Base-by-base conservation (phyloP, 2,888 invertebrate genomes). In the Epirrhoe alternata region DNA sequence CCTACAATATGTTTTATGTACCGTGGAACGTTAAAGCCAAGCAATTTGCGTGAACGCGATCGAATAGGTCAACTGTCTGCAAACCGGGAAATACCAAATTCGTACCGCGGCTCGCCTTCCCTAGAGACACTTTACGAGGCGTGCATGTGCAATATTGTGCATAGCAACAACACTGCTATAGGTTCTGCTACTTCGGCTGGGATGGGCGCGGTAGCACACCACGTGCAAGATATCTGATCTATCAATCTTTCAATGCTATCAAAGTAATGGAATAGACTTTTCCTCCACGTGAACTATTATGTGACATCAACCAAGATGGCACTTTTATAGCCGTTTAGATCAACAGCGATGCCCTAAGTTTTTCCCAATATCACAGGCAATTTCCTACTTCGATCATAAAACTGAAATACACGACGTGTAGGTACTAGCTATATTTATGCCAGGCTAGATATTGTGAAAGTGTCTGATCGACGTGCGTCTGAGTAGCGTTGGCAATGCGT, bases 401-500 rank as follows among this genome's bases (percentile, higher is more conserved):
- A 61, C 64, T 64, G 57, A 64, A 67, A 67, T 51, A 59, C 56
- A 49, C 16, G 52, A 60, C 16, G 51, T 61, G 58, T n/a, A n/a
- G n/a, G n/a, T 49, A 17, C 68, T 60, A 64, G 59, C 53, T 58
- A 51, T 61, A 54, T 31, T 71, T 69, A 59, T 45, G 60, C 14
- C 68, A 70, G 73, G 70, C 67, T 68, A 70, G 74, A 69, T 72
- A 74, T 85, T 84, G 86, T 85, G 85, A 85, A 85, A 85, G 85
- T 81, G 75, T 72, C 74, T 74, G 76, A 75, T 74, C 59, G 64
- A 69, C 74, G 76, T 74, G 74, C 72, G 76, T 77, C 76, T 75
- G 70, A 73, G 78, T 78, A 78, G 77, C 76, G 82, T 88, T 88
- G 88, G 84, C 89, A 87, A 79, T 76, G 77, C 78, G 74, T 79